A percentile compares a stretch with the other conserved stretches of the same genome.
Evolutionary conservation across 2,797 vertebrate genomes (phyloP).

Genomic region (Arrhamphus sclerolepis): DNA sequence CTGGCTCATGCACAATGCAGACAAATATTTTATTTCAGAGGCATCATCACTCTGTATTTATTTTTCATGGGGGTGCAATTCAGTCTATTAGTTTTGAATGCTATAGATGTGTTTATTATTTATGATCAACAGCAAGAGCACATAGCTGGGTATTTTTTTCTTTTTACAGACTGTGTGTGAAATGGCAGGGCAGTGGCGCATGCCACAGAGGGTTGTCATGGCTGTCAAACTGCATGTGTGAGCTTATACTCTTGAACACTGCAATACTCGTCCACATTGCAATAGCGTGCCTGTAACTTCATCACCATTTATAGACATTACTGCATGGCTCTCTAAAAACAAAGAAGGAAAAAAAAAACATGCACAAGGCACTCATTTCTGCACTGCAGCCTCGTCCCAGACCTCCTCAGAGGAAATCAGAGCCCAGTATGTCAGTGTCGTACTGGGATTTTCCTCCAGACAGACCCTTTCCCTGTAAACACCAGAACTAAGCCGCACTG

Average conservation of each 20-base stretch:
- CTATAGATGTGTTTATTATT: constrained; percentile 28
- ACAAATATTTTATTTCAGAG: constrained; percentile 45
- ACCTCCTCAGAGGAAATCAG: constrained; percentile 47
- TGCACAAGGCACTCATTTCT: constrained; percentile 46
- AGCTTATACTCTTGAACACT: constrained; percentile 55
- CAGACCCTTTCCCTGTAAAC: constrained; percentile 61
- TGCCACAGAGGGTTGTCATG: constrained; percentile 70
- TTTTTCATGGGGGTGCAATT: constrained; percentile 37
- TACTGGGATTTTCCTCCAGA: constrained; percentile 53
- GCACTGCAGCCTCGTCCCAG: constrained; percentile 64
- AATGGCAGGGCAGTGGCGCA: constrained; percentile 59
- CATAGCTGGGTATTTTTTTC: constrained; percentile 15
- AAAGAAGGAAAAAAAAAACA: constrained; percentile 21
- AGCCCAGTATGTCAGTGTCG: constrained; percentile 52
- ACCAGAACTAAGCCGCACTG: constrained; percentile 66
- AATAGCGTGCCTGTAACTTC: constrained; percentile 57
- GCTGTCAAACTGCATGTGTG: constrained; percentile 70
- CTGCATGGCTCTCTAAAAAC: constrained; percentile 58
- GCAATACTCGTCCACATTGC: constrained; percentile 39
- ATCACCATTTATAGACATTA: constrained; percentile 64
- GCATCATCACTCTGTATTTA: constrained; percentile 57
- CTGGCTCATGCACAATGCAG: constrained; percentile 30
- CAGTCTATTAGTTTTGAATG: constrained; percentile 22
- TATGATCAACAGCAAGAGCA: constrained; percentile 39
- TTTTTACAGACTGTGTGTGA: constrained; percentile 30